Evolutionary conservation across 2,113 vertebrate genomes (phyloP), one percentile per base, ranked within the genome.

Genomic region (Ailuropoda melanoleuca): DNA sequence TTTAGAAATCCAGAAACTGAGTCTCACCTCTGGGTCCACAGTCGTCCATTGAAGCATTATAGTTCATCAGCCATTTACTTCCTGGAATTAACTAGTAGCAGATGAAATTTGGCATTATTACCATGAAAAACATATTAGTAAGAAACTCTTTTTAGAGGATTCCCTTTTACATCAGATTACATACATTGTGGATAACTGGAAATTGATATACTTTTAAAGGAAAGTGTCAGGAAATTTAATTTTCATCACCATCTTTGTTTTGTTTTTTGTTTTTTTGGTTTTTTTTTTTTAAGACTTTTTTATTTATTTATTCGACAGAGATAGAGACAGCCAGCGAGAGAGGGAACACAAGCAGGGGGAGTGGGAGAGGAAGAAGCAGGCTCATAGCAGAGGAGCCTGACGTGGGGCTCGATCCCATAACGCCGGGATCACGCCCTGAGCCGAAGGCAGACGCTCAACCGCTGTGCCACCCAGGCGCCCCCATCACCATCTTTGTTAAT

Each of bases 401-500:
- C n/a, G n/a, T n/a, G n/a, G n/a, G n/a, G n/a, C n/a, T n/a, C n/a
- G n/a, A n/a, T n/a, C n/a, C n/a, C n/a, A n/a, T n/a, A n/a, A n/a
- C n/a, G n/a, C n/a, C n/a, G n/a, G n/a, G n/a, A n/a, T n/a, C n/a
- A n/a, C n/a, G n/a, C n/a, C n/a, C n/a, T n/a, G n/a, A n/a, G n/a
- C n/a, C n/a, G n/a, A n/a, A n/a, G n/a, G n/a, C n/a, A n/a, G n/a
- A n/a, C n/a, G n/a, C n/a, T n/a, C n/a, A n/a, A n/a, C n/a, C n/a
- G n/a, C n/a, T n/a, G n/a, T n/a, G n/a, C n/a, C n/a, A n/a, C n/a
- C n/a, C n/a, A n/a, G n/a, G n/a, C n/a, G n/a, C n/a, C n/a, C n/a
- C n/a, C 80, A 39, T 97, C 50, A 93, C 43, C 80, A 70, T 94
- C 74, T 92, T 91, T 89, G n/a, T 87, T 93, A 68, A 84, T 91